Evolutionary conservation across 2,888 invertebrate species (phyloP).

Genomic region (Nymphalis polychloros): DNA sequence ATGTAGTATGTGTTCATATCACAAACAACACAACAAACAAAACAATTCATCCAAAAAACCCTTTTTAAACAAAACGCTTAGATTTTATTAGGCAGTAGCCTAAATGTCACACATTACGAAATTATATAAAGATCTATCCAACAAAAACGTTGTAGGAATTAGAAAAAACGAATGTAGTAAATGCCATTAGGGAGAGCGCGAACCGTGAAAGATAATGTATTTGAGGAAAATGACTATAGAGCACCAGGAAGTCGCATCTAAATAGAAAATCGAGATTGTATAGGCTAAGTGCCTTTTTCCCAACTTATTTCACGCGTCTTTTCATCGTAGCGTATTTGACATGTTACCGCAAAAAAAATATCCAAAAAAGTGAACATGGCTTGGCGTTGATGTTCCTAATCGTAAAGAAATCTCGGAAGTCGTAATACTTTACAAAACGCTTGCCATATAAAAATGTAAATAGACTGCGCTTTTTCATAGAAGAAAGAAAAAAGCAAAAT

Average conservation of each 20-base stretch:
- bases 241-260: slow-evolving; percentile 43
- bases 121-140: slow-evolving; percentile 13
- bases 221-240: slow-evolving; percentile 62
- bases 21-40: too few species aligned
- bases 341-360: slow-evolving; percentile 56
- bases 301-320: slow-evolving; percentile 68
- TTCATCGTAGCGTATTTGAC: slow-evolving; percentile 48
- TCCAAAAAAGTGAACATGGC: slow-evolving; percentile 41
- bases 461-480: too few species aligned
- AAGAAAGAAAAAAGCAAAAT: too few species aligned
- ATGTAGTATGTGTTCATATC: too few species aligned
- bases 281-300: slow-evolving; percentile 69
- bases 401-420: slow-evolving; percentile 34
- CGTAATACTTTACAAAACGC: slow-evolving; percentile 7
- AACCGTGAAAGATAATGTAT: slow-evolving; percentile 67
- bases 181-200: slow-evolving; percentile 54
- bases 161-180: slow-evolving; percentile 46
- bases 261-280: slow-evolving; percentile 54
- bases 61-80: not conserved
- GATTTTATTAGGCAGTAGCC: not conserved
- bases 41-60: too few species aligned
- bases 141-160: slow-evolving; percentile 43
- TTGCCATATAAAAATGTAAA: too few species aligned
- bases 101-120: slow-evolving; percentile 11
- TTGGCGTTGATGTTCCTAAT: slow-evolving; percentile 39